Percentiles rank a stretch among this genome's conserved stretches.
Conservation (phyloP, 1,140 invertebrate genomes). For the Planococcus citri region DNA sequence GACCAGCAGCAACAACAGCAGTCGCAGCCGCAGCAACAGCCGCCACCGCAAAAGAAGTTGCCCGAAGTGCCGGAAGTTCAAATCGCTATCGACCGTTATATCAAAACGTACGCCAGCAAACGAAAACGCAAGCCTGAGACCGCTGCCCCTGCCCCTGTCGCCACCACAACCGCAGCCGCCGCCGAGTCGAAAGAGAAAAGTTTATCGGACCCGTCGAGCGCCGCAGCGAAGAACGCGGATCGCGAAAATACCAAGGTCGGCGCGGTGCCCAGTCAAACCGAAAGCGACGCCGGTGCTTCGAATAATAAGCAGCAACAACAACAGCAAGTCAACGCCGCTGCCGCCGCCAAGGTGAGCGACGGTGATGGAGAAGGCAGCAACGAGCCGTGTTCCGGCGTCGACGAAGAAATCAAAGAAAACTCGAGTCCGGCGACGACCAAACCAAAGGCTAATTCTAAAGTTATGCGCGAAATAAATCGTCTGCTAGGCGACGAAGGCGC, state of each 20-base stretch:
- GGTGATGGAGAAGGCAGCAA: background rate
- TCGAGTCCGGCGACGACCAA: background rate
- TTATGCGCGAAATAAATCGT: slow-evolving; percentile 53
- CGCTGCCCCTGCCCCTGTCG: too few relatives aligned
- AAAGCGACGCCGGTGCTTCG: too few relatives aligned
- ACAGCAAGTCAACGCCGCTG: too few relatives aligned
- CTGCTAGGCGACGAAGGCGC: slow-evolving; percentile 72
- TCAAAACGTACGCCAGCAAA: slow-evolving; percentile 25
- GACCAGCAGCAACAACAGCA: slow-evolving; percentile 1
- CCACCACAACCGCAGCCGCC: too few relatives aligned
- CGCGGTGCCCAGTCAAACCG: too few relatives aligned
- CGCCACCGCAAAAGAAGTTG: background rate
- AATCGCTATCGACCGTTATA: slow-evolving; percentile 25
- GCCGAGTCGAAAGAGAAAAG: too few relatives aligned
- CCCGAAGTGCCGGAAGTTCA: slow-evolving; percentile 25
- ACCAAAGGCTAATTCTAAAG: slow-evolving; percentile 24
- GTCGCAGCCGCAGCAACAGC: too few relatives aligned
- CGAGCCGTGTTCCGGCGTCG: background rate
- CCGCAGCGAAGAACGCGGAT: too few relatives aligned
- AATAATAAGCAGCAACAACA: too few relatives aligned
- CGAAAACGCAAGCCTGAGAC: slow-evolving; percentile 18
- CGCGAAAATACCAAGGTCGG: too few relatives aligned
- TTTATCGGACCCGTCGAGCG: too few relatives aligned
- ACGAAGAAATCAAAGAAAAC: slow-evolving; percentile 12
- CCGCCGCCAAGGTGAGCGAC: too few relatives aligned